Base-by-base conservation (phyloP, 2,113 vertebrate genomes). In the Crotalus tigris region DNA sequence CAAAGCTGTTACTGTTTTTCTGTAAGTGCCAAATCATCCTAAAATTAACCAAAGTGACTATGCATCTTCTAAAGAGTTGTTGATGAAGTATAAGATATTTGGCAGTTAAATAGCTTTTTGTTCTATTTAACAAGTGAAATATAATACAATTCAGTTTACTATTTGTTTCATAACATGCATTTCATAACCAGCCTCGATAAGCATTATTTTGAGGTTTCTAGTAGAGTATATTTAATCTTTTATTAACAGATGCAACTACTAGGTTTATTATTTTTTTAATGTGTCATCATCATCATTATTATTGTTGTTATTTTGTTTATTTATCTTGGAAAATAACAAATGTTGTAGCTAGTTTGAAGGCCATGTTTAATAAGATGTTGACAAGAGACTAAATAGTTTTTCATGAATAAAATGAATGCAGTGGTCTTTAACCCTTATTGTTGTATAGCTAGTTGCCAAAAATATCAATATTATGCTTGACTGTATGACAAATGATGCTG, bases 401-500 rank as follows among this genome's bases (percentile, higher is more conserved):
- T 93, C 23, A 91, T 93, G 69, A 94, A 87, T 90, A 93, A 95
- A 94, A 96, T 91, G 94, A 93, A 85, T 64, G 19, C 17, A 8
- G 11, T 4, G 39, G 94, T 93, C 13, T 95, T 85, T 88, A 90
- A 15, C 58, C 88, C 85, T 92, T 61, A 1, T 92, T 92, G 12
- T 95, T 57, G 93, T 88, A 92, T 0, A 54, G 5, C 9, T 51
- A 92, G 81, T 90, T 59, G 94, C 59, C 5, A 95, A 95, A 94
- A 54, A 21, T 57, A 93, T 10, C 90, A 94, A 94, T 94, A 90
- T 85, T 53, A 90, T 54, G 58, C 58, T 93, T 96, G 90, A 69
- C 44, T 69, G 88, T n/a, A 85, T 93, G 89, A 93, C 93, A 95
- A 94, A 95, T 94, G 7, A 91, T 94, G 44, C 85, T 92, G 93